Percentiles rank a stretch among this genome's conserved stretches.
These are phyloP conservation scores for Chiropotes sagulatus DNA, from an alignment of 2,797 vertebrate species.

Conservation along the genomic window DNA sequence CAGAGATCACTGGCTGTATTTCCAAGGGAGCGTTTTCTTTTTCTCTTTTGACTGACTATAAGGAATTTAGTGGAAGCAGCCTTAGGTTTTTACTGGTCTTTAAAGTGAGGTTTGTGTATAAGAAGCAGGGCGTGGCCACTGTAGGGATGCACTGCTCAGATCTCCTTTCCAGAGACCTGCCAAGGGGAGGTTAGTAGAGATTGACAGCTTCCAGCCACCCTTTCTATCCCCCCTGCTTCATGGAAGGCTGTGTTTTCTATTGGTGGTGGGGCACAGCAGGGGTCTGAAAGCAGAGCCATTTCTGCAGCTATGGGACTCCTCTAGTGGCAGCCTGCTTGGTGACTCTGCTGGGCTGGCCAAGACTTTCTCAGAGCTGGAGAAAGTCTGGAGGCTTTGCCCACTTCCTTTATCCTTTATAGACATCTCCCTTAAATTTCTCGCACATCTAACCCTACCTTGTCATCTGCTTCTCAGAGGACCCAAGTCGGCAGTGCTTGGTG, in stretches of 20 bases:
- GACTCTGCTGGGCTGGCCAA: neutral
- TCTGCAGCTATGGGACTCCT: neutral
- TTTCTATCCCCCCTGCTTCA: neutral
- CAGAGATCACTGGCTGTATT: neutral
- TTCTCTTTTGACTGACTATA: neutral
- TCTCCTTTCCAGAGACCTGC: neutral
- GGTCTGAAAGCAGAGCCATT: neutral
- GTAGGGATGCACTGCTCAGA: neutral
- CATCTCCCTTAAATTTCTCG: neutral
- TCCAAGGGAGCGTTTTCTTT: neutral
- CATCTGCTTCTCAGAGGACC: neutral
- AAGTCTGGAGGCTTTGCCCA: neutral
- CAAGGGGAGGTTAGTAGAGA: neutral
- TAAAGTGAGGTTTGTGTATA: neutral
- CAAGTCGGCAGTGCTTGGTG: neutral
- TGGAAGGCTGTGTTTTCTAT: neutral
- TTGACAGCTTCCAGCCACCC: neutral
- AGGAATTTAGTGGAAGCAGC: neutral
- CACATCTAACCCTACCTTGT: neutral
- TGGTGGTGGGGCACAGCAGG: neutral
- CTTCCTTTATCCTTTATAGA: neutral
- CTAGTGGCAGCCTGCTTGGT: neutral
- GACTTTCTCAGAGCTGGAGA: neutral
- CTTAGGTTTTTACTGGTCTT: neutral
- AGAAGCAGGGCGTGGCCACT: neutral